Base-by-base conservation (phyloP, 2,888 invertebrate genomes). In the Anarsia innoxiella region DNA sequence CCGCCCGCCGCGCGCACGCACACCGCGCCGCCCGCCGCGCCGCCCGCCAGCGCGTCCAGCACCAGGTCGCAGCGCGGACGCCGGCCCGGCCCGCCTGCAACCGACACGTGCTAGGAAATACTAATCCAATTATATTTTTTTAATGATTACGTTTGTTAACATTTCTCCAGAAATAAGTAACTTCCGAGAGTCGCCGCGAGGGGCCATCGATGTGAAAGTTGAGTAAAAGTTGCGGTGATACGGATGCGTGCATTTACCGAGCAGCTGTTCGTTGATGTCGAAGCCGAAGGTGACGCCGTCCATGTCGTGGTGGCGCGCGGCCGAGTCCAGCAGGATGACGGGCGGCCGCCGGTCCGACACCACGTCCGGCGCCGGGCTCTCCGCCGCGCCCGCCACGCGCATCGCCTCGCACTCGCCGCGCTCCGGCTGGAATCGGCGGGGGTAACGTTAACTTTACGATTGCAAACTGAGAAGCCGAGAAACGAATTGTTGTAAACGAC, bases 241-340 rank as follows among this genome's bases (percentile, higher is more conserved):
- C 2, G 9, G 25, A n/a, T 4, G 12, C 12, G 3, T 12, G 11
- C 12, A 12, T 12, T 12, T n/a, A 38, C 41, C 37, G 55, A 92
- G 75, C 56, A 93, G 82, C 66, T 90, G 89, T 71, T 92, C 90
- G 74, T 93, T 92, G 42, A 93, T 82, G 62, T 91, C 93, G 73
- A 93, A 93, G 9, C 93, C 93, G 71, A 95, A 95, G 23, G 93
- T 93, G 40, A 94, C 88, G 56, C 90, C 91, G 59, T 88, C 87
- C 72, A 91, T 88, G 52, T 80, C 79, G 48, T 59, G 85, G 50
- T 78, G 66, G 35, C 68, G 60, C 45, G 68, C 69, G 44, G 85
- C 82, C 58, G 90, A 89, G 66, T 91, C 88, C 48, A 92, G 77
- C 61, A 93, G 90, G 43, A 92, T 89, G 44, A 93, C 93, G 36